Base-by-base conservation (phyloP, 2,888 invertebrate species). In the Cristatella mucedo region DNA sequence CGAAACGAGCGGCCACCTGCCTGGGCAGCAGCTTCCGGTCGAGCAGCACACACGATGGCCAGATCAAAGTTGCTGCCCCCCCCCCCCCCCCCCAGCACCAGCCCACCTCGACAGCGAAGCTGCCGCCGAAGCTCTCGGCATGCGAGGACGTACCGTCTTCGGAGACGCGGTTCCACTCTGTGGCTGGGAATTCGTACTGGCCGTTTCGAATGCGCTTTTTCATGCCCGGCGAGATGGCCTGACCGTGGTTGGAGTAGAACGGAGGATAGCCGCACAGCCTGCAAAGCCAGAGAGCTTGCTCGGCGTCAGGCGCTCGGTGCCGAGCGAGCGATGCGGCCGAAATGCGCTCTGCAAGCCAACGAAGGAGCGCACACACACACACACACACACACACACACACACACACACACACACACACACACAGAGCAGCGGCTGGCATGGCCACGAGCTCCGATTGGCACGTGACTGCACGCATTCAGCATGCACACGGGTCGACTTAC, bases 221-320 rank as follows among this genome's bases (percentile, higher is more conserved):
- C 97, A 97, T 97, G 4, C 97, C 97, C 0, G 97, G 95, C 1
- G 91, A 93, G 63, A 97, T 95, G 26, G 95, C 89, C 39, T 87
- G 73, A 0, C 95, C 97, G 56, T 91, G 86, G 66, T 89, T 87
- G 58, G 91, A 91, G 68, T 93, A 97, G 70, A 97, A 97, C 1
- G 97, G 97, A 6, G 97, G 97, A 68, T 91, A 97, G 0, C 97
- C 97, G 64, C 95, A 95, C 45, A 97, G 72, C 46, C 73, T 70
- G 54, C 31, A 54, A 49, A 16, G 33, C 18, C n/a, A n/a, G n/a
- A n/a, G n/a, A n/a, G n/a, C n/a, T n/a, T n/a, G n/a, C n/a, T n/a
- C n/a, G n/a, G n/a, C n/a, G n/a, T n/a, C n/a, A n/a, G n/a, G n/a
- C n/a, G n/a, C n/a, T n/a, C n/a, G n/a, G n/a, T n/a, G n/a, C n/a